phyloP scores from a whole-genome alignment of 2,797 vertebrate genomes.

The Urosaurus nigricauda region DNA sequence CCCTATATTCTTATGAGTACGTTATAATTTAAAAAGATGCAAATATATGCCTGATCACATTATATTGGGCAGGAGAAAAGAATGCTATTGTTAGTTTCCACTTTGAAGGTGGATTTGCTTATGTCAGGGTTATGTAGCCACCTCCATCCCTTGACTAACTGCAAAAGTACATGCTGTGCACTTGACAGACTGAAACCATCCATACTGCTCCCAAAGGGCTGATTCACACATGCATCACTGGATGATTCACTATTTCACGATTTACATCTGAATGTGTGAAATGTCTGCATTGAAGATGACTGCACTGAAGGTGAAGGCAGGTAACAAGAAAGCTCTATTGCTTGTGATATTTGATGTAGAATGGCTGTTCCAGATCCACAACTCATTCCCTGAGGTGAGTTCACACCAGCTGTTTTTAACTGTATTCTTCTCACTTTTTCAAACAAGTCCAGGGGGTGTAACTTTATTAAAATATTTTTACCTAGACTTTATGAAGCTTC shows the following conservation, averaged over 20 bases:
- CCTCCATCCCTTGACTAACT: conserved; percentile 3
- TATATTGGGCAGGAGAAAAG: background rate
- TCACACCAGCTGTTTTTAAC: background rate
- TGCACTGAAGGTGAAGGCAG: background rate
- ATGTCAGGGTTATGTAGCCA: background rate
- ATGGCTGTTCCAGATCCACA: background rate
- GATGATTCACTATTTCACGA: conserved; percentile 9
- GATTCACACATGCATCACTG: conserved; percentile 18
- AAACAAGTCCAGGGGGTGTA: background rate
- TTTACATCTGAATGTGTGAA: conserved; percentile 14
- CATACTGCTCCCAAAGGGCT: conserved; percentile 9
- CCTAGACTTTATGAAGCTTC: background rate
- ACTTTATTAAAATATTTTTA: background rate
- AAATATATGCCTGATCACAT: background rate
- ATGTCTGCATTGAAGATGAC: background rate
- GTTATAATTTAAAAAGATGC: background rate
- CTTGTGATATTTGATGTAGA: background rate
- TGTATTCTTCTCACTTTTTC: background rate
- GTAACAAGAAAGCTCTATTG: background rate
- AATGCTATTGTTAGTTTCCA: background rate
- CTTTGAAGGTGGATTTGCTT: background rate
- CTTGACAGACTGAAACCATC: background rate
- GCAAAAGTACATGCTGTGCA: background rate
- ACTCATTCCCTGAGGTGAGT: background rate
- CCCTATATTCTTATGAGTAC: background rate